These are phyloP conservation scores for Eulemur macaco DNA, from an alignment of 2,113 vertebrate genomes.

Conservation along the genomic window DNA sequence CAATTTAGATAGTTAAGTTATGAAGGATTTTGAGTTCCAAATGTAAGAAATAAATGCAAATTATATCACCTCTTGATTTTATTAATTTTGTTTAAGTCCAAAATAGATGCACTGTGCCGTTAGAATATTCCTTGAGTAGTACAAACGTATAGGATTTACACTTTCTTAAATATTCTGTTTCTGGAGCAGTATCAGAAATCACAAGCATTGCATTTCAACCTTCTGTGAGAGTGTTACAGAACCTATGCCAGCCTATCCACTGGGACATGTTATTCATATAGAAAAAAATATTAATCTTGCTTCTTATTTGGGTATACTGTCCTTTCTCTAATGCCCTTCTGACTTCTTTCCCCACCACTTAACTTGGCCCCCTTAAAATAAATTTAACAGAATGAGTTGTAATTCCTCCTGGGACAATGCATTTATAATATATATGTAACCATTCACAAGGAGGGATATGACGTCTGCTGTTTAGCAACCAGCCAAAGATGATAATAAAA, in stretches of 20 bases:
- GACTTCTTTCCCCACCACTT: conserved; percentile 50
- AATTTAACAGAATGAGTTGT: conserved; percentile 47
- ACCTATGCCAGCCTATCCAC: conserved; percentile 49
- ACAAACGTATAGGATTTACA: conserved; percentile 67
- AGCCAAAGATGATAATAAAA: conserved; percentile 84
- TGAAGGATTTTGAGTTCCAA: conserved; percentile 11
- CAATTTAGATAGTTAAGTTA: background rate
- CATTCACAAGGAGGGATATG: conserved; percentile 59
- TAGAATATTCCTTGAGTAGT: conserved; percentile 57
- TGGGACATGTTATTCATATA: conserved; percentile 56
- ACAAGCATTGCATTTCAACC: conserved; percentile 72
- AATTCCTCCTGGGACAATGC: conserved; percentile 20
- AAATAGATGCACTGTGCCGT: conserved; percentile 53
- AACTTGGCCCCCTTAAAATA: conserved; percentile 18
- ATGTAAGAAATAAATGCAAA: conserved; percentile 45
- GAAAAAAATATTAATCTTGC: conserved; percentile 61
- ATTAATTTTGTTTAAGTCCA: conserved; percentile 68
- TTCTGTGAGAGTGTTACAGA: conserved; percentile 35
- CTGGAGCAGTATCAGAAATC: background rate
- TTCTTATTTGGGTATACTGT: conserved; percentile 50
- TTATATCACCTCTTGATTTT: conserved; percentile 33
- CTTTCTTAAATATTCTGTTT: conserved; percentile 63
- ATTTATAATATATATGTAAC: conserved; percentile 55
- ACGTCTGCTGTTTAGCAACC: conserved; percentile 80
- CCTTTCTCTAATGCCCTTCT: conserved; percentile 55